Evolutionary conservation across 2,797 vertebrate species (phyloP).

Genomic region (Cynodonichthys magdalenae): DNA sequence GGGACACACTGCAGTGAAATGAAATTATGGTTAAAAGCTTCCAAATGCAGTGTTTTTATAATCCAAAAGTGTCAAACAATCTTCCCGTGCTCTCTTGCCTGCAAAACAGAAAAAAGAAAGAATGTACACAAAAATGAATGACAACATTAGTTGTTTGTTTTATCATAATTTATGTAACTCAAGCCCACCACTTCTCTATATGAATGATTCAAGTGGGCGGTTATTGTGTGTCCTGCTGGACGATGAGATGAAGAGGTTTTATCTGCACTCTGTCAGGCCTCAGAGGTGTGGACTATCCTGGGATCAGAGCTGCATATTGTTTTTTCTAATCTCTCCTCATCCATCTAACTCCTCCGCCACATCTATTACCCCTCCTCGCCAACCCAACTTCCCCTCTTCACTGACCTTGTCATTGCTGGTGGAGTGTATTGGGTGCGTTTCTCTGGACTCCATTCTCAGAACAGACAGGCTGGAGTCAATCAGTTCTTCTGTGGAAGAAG

Average conservation of each 20-base stretch:
- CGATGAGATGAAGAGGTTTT: slow-evolving; percentile 41
- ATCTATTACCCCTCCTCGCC: slow-evolving; percentile 17
- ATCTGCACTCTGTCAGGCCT: slow-evolving; percentile 43
- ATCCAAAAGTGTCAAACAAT: slow-evolving; percentile 66
- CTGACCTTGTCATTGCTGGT: slow-evolving; percentile 83
- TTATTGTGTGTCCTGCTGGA: slow-evolving; percentile 20
- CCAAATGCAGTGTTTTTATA: slow-evolving; percentile 51
- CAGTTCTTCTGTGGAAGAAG: slow-evolving; percentile 72
- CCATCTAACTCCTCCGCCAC: slow-evolving; percentile 53
- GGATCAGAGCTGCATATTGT: slow-evolving; percentile 38
- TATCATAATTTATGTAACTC: slow-evolving; percentile 16
- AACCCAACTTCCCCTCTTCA: slow-evolving; percentile 28
- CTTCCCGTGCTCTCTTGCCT: slow-evolving; percentile 79
- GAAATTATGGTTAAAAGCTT: slow-evolving; percentile 45
- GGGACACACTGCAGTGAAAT: slow-evolving; percentile 39
- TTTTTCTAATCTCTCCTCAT: slow-evolving; percentile 14
- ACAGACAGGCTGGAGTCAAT: slow-evolving; percentile 79
- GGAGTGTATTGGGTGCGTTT: slow-evolving; percentile 68
- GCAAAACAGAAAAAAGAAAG: slow-evolving; percentile 25
- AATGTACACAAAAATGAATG: slow-evolving; percentile 9
- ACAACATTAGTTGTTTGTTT: not conserved
- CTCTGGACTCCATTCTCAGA: slow-evolving; percentile 75
- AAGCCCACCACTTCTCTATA: slow-evolving; percentile 4
- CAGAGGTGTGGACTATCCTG: slow-evolving; percentile 38
- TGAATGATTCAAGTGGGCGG: slow-evolving; percentile 17